Evolutionary conservation across 2,113 vertebrate genomes (phyloP), one percentile per base, ranked within the genome.

Genomic region (Micronycteris hirsuta): DNA sequence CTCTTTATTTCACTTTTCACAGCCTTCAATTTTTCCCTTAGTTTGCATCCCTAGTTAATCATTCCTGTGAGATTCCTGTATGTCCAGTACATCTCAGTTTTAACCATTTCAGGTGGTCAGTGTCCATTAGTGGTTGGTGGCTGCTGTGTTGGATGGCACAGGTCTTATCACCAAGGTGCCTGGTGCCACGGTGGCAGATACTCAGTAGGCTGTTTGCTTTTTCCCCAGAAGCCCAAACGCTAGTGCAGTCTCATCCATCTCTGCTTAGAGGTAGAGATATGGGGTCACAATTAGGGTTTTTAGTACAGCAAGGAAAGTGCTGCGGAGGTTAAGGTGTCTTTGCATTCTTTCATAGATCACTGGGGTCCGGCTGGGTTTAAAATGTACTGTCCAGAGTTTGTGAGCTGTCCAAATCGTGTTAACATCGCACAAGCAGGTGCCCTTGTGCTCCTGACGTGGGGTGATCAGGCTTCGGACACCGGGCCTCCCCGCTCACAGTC

Each of bases 381-480:
- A 88, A 73, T 16, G 61, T 67, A 54, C 5, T 3, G 61, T 33
- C 28, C 0, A 36, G 47, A 82, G 54, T 82, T 86, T 89, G 67
- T 68, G 68, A 78, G 19, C 10, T 31, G 24, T 84, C 41, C 73
- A 80, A 91, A 77, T 94, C 65, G 83, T 84, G 41, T 86, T 93
- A 71, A 89, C 58, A 49, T 63, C 78, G 71, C 65, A 43, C 93
- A 89, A 93, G 43, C 28, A 31, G 61, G 12, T 22, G n/a, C 52
- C 82, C 33, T 54, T 86, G 67, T 68, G 45, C 43, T 96, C 76
- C 61, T 88, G 82, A 86, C 68, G 82, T 65, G 45, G 47, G 71
- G 20, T 80, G 54, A 56, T 85, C 58, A 83, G 61, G 74, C 36
- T 87, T 41, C 78, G 86, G 85, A 90, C 17, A 43, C 3, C 2